Evolutionary conservation across 2,113 vertebrate genomes (phyloP), one percentile per base, ranked within the genome.

Genomic region (Taurulus bubalis): DNA sequence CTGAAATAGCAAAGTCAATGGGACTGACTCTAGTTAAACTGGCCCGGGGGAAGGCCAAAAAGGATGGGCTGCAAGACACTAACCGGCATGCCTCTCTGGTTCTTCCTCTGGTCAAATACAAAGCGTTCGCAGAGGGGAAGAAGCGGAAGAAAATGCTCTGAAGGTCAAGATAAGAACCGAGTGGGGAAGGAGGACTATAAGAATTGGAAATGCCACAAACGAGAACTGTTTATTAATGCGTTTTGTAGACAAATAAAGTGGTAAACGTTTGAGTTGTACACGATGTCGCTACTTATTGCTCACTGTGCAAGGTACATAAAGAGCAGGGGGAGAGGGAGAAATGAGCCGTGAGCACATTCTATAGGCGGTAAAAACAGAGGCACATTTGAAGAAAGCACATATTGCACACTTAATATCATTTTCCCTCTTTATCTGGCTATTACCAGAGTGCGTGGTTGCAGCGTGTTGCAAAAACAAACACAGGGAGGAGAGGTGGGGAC

Each of bases 1-100:
- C 95, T 62, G 97, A 98, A 86, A 89, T 99, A 0, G 97, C 98
- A 0, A 99, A 91, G 89, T 96, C 96, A 36, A 96, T 99, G 97
- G 91, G 97, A 28, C 90, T 99, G 91, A 96, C 92, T 76, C 71
- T 99, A 49, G 90, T 66, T 11, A 97, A 94, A 89, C 87, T 56
- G 0, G 85, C 82, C 53, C 85, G 90, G 16, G 75, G 18, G 0
- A 89, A 66, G 0, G 89, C 55, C 1, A 82, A 84, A 0, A 58
- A 77, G 16, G 59, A 11, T 5, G 80, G 18, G 0, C 5, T 3
- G 67, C 90, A 2, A 2, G 92, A 96, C 2, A 92, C 93, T 1
- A 96, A 97, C 91, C 96, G 76, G 58, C 58, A 96, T 36, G 97
- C 94, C 14, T 91, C 92, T 0, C 92, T 99, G 1, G 87, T 92